Evolutionary conservation across 2,888 invertebrate species (phyloP).

Genomic region (Caprella mutica): DNA sequence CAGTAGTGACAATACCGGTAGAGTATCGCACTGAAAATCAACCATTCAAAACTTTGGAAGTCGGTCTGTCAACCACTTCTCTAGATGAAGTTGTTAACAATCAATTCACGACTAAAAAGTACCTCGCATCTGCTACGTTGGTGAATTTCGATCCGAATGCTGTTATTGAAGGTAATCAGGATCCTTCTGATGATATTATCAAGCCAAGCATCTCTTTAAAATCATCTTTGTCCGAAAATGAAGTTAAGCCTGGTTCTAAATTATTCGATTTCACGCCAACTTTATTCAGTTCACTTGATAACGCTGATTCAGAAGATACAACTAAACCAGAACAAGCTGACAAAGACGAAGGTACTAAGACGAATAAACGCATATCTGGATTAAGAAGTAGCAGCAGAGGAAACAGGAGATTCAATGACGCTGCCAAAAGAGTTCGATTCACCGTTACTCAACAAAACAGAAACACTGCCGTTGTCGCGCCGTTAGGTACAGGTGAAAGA

Average conservation of each 20-base stretch:
- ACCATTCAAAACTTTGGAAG: conserved; percentile 32
- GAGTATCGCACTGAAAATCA: conserved; percentile 20
- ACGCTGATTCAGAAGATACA: background rate
- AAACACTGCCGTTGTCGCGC: too few relatives aligned
- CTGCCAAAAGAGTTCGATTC: conserved; percentile 8
- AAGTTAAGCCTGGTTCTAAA: background rate
- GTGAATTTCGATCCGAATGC: conserved; percentile 27
- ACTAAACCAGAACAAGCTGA: background rate
- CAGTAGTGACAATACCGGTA: conserved; percentile 33
- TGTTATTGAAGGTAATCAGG: background rate
- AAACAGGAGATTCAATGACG: conserved; percentile 15
- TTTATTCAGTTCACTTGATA: background rate
- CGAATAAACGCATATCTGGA: conserved; percentile 11
- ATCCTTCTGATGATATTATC: background rate
- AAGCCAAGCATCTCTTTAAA: background rate
- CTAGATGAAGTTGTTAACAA: conserved; percentile 35
- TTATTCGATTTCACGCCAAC: too few relatives aligned
- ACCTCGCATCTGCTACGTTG: conserved; percentile 35
- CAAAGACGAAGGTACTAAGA: too few relatives aligned
- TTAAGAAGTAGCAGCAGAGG: conserved; percentile 18
- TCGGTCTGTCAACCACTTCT: conserved; percentile 28
- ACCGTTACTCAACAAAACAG: conserved; percentile 25
- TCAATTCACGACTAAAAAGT: conserved; percentile 35
- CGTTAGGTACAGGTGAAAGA: too few relatives aligned
- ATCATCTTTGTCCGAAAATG: conserved; percentile 5